Base-by-base conservation (phyloP, 2,113 vertebrate species). In the Syngnathus floridae region DNA sequence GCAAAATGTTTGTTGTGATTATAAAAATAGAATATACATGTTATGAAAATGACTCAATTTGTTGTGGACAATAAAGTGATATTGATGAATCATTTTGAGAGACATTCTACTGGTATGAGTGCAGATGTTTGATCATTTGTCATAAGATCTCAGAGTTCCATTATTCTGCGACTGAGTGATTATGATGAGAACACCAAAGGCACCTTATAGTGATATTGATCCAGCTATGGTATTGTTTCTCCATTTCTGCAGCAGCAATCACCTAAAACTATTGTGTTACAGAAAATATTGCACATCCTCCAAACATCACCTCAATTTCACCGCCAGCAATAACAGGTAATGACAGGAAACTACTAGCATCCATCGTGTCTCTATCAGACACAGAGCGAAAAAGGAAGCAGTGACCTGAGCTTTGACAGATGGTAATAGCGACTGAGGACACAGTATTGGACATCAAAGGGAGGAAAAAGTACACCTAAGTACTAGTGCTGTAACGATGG, bases 351-450 rank as follows among this genome's bases (percentile, higher is more conserved):
- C 54, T 67, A 57, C 68, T 40, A 61, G 45, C 62, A 74, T 71
- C 71, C 68, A 73, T 68, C 69, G 71, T 38, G 49, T 76, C 64
- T 68, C 49, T 17, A 36, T 77, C 52, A 72, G 66, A 77, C 41
- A 64, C 26, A 19, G 49, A 62, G 31, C 51, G 26, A 76, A 75
- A 68, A 63, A 64, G 58, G 54, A 65, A 74, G 64, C 52, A 64
- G 70, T 75, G 80, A 81, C 74, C 58, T 35, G 63, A 68, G 62
- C 59, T 70, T 57, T 74, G 81, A 66, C 65, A 76, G 66, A 69
- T 77, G 63, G 62, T 78, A 75, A 82, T 67, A 77, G 67, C 69
- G 69, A 86, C 81, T 55, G 72, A 70, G 59, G 36, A 71, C 7
- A 5, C 41, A 54, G 61, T 35, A 79, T 67, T 78, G 64, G 61